Base-by-base conservation (phyloP, 1,140 invertebrate genomes). In the Ylistrum balloti region DNA sequence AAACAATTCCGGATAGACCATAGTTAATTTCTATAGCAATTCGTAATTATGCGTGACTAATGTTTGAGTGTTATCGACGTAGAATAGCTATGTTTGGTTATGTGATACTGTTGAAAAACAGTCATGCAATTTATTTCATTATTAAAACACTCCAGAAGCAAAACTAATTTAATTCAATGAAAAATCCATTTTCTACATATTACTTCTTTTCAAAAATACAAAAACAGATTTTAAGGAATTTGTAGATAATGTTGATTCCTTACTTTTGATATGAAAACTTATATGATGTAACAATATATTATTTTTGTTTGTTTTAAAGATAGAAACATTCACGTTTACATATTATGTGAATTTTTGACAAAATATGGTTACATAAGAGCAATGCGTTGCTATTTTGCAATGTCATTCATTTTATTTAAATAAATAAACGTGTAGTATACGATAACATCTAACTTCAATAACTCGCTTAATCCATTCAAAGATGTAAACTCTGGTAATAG, bases 81-180 rank as follows among this genome's bases (percentile, higher is more conserved):
- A 17, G n/a, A 74, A 74, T 5, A n/a, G 56, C 56, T 74, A 5
- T 1, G 0, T n/a, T 3, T 5, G 2, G 56, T 28, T 28, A 74
- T 74, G 3, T 74, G 56, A 74, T 74, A 74, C 28, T 28, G 22
- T 74, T 74, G 56, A 74, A 17, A n/a, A 74, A 28, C 56, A 28
- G 56, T 74, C 56, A 74, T 74, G 56, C 41, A 45, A 74, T 74
- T 28, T 74, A 74, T 74, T 74, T 74, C 56, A 74, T 74, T 74
- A n/a, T 74, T 28, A 74, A 28, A 74, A n/a, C 56, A 3, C 56
- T 5, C n/a, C 17, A 17, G 7, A 13, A 45, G 17, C 1, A 13
- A 1, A 45, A n/a, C n/a, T n/a, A n/a, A n/a, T n/a, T n/a, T n/a
- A n/a, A n/a, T n/a, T n/a, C n/a, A n/a, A n/a, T n/a, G n/a, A n/a